Conservation (phyloP, 2,888 invertebrate genomes). For the Oligia latruncula region DNA sequence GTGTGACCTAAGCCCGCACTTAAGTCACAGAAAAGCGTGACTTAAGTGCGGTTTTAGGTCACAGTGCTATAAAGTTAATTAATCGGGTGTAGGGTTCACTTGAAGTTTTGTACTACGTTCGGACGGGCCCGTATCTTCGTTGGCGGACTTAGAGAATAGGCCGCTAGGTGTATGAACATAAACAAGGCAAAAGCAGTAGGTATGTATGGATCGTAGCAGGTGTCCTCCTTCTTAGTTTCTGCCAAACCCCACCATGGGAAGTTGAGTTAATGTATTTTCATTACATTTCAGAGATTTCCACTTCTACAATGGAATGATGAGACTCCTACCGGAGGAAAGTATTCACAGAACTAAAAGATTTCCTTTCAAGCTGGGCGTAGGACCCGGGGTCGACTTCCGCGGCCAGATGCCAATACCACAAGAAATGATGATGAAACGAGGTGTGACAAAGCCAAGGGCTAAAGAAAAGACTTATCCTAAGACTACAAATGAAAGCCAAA, state of each 20-base stretch:
- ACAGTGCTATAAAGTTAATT: too few relatives aligned
- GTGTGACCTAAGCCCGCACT: not conserved
- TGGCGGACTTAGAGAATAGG: too few relatives aligned
- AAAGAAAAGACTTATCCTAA: not conserved
- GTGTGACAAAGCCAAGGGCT: not conserved
- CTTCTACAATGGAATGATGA: conserved; percentile 64
- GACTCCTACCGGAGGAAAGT: conserved; percentile 65
- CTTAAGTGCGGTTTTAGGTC: too few relatives aligned
- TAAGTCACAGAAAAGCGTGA: not conserved
- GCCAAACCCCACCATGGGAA: too few relatives aligned
- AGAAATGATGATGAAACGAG: conserved; percentile 68
- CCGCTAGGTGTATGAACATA: not conserved
- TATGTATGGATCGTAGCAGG: not conserved
- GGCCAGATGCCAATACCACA: conserved; percentile 72
- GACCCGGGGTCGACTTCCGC: conserved; percentile 69
- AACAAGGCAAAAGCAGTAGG: not conserved
- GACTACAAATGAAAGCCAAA: not conserved
- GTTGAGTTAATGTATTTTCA: not conserved
- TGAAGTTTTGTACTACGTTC: too few relatives aligned
- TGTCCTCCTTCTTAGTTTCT: not conserved
- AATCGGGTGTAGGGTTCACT: too few relatives aligned
- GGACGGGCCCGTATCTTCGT: too few relatives aligned
- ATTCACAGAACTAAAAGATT: conserved; percentile 66
- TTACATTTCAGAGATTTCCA: conserved; percentile 67
- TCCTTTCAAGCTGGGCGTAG: conserved; percentile 67